phyloP scores from a whole-genome alignment of 2,888 invertebrate genomes.

The Cataglyphis altisquamis region DNA sequence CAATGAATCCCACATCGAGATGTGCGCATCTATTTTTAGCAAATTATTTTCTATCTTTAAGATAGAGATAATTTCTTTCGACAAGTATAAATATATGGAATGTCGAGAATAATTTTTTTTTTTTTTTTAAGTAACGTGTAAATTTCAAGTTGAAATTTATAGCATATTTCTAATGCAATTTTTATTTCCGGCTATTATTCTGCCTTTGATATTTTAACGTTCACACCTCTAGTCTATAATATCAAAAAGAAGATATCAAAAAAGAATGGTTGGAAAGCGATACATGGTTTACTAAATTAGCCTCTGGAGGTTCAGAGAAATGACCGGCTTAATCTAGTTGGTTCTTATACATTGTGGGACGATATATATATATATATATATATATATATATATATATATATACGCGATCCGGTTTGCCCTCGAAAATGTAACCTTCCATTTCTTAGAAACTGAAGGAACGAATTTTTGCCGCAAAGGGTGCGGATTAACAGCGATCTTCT shows the following conservation, averaged over 20 bases:
- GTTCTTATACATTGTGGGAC: neutral
- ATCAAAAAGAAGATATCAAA: slow-evolving; percentile 1
- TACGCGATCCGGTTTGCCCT: slow-evolving; percentile 66
- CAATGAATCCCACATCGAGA: neutral
- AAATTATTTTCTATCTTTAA: neutral
- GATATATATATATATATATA: slow-evolving; percentile 5
- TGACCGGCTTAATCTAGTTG: slow-evolving; percentile 65
- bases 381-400: slow-evolving; percentile 18
- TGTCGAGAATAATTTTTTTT: neutral
- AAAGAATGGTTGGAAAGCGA: slow-evolving; percentile 62
- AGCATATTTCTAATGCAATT: neutral
- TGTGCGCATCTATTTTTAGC: neutral
- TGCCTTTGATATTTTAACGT: neutral
- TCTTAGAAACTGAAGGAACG: slow-evolving; percentile 74
- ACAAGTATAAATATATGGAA: neutral
- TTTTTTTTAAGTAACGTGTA: neutral
- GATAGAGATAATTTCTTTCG: neutral
- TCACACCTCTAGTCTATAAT: neutral
- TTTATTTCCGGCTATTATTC: neutral
- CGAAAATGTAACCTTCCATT: slow-evolving; percentile 73
- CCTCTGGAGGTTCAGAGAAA: slow-evolving; percentile 57
- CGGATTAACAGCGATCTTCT: slow-evolving; percentile 46
- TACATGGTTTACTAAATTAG: slow-evolving; percentile 65
- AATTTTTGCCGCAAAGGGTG: slow-evolving; percentile 57
- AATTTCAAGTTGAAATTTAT: neutral